phyloP scores from a whole-genome alignment of 2,888 invertebrate species.

The Eulithis testata region DNA sequence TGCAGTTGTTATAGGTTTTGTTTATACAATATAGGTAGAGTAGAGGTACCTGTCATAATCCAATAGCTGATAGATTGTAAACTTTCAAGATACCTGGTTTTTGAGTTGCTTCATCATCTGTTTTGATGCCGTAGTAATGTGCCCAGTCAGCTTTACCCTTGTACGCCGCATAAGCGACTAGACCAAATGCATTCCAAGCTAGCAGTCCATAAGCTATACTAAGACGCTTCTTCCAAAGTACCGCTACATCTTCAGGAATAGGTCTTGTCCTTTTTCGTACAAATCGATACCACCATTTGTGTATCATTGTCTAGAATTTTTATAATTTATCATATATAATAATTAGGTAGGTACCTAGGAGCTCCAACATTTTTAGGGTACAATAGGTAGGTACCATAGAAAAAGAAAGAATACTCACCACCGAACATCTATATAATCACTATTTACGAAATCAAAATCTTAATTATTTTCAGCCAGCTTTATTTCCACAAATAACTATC shows the following conservation, averaged over 20 bases:
- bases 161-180: conserved; percentile 84
- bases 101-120: conserved; percentile 82
- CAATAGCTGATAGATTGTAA: too few species aligned
- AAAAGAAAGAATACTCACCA: too few species aligned
- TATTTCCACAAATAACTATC: too few species aligned
- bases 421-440: too few species aligned
- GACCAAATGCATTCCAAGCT: conserved; percentile 89
- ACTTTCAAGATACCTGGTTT: conserved; percentile 75
- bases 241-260: conserved; percentile 78
- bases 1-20: too few species aligned
- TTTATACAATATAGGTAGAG: too few species aligned
- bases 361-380: too few species aligned
- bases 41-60: too few species aligned
- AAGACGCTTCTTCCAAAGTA: conserved; percentile 85
- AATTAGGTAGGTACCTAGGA: not conserved
- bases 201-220: conserved; percentile 86
- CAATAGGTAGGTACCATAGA: too few species aligned
- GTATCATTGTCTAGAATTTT: conserved; percentile 51
- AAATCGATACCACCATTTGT: conserved; percentile 75
- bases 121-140: conserved; percentile 86
- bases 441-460: too few species aligned
- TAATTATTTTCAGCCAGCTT: too few species aligned
- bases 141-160: conserved; percentile 88
- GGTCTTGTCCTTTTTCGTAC: conserved; percentile 73
- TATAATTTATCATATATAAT: not conserved